Conservation (phyloP, 2,113 vertebrate species). For the Gobiocypris rarus region DNA sequence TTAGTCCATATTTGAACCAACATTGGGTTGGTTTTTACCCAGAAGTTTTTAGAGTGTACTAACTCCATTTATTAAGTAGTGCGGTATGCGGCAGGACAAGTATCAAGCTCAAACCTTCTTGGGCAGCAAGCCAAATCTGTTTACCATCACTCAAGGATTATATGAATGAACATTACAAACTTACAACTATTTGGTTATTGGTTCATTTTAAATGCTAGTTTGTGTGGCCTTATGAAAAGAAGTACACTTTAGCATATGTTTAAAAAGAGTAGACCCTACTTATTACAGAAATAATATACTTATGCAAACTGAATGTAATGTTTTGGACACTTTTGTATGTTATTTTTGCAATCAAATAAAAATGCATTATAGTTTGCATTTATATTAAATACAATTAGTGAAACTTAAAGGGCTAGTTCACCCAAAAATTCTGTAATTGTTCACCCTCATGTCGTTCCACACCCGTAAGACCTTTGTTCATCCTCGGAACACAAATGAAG, state of each 20-base stretch:
- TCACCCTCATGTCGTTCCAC: too few species aligned
- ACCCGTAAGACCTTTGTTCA: too few species aligned
- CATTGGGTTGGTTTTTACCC: too few species aligned
- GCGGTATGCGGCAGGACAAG: background rate
- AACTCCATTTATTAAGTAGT: conserved; percentile 7
- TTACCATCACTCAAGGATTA: conserved; percentile 13
- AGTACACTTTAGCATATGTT: too few species aligned
- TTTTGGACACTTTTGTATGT: too few species aligned
- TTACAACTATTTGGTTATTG: background rate
- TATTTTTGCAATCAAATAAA: background rate
- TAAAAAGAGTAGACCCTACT: too few species aligned
- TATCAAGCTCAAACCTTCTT: conserved; percentile 1
- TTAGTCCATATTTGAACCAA: too few species aligned
- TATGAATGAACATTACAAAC: background rate
- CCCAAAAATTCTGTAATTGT: too few species aligned
- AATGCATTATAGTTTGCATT: background rate
- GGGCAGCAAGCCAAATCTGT: background rate
- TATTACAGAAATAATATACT: too few species aligned
- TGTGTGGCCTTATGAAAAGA: background rate
- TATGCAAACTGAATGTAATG: too few species aligned
- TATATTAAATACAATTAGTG: background rate
- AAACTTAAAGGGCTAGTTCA: background rate
- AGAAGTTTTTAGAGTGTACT: too few species aligned
- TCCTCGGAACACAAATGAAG: too few species aligned
- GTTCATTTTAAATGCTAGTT: background rate